Percentiles rank a stretch among this genome's conserved stretches.
These are phyloP conservation scores for Lamellibrachia satsuma DNA, from an alignment of 2,888 invertebrate genomes.

Conservation along the genomic window DNA sequence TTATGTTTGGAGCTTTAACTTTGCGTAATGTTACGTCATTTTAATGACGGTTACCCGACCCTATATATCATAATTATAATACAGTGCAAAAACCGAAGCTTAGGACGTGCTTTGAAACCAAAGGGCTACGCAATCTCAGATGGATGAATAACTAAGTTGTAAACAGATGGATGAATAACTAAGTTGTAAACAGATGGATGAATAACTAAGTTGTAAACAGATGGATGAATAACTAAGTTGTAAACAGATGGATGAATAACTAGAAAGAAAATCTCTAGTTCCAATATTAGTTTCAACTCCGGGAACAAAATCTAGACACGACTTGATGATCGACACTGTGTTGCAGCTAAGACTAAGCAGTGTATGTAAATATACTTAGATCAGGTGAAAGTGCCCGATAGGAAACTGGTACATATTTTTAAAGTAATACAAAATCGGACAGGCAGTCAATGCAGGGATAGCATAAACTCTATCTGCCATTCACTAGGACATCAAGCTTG, in stretches of 20 bases:
- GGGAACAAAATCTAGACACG: no score
- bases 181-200: neutral
- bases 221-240: no score
- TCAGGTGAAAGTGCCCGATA: neutral
- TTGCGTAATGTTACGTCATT: no score
- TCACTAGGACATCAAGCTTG: neutral
- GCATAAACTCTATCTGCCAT: neutral
- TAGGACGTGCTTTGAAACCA: no score
- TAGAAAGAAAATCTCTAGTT: neutral
- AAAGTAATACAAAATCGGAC: neutral
- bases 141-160: no score
- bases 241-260: neutral
- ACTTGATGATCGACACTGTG: neutral
- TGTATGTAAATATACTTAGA: neutral
- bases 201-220: neutral
- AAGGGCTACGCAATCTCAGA: no score
- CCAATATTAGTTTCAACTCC: no score
- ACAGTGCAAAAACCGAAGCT: no score
- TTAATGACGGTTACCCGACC: no score
- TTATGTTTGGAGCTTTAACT: no score
- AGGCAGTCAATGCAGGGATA: neutral
- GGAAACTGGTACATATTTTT: neutral
- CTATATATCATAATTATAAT: no score
- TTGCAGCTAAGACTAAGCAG: neutral
- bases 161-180: no score